Conservation (phyloP, 2,888 invertebrate genomes). For the Amiota mariae region DNA sequence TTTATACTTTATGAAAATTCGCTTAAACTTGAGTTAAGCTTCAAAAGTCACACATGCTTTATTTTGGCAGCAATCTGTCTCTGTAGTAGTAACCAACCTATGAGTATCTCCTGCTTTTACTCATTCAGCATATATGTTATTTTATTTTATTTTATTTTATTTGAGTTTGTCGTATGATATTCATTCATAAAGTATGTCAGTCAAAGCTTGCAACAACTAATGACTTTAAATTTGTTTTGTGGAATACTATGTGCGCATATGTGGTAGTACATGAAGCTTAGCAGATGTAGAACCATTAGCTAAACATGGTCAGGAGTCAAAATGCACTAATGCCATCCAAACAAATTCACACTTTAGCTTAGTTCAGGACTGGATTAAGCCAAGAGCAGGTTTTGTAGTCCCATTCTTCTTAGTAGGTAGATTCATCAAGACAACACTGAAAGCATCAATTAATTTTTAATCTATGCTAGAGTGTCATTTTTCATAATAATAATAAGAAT, state of each 20-base stretch:
- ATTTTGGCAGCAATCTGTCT: neutral
- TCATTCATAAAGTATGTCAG: neutral
- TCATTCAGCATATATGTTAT: neutral
- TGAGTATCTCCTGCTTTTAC: neutral
- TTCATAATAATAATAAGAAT: too few species aligned
- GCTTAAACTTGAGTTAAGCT: neutral
- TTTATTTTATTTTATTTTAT: neutral
- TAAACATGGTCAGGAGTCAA: too few species aligned
- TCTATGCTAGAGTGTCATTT: too few species aligned
- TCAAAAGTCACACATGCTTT: neutral
- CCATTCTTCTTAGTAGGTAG: too few species aligned
- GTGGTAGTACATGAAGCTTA: too few species aligned
- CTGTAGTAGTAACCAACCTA: neutral
- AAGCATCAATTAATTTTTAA: too few species aligned
- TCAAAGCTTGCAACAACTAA: slow-evolving; percentile 11
- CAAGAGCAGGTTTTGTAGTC: too few species aligned
- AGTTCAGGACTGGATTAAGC: too few species aligned
- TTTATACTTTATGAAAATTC: neutral
- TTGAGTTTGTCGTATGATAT: neutral
- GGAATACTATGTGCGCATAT: neutral
- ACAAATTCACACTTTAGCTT: too few species aligned
- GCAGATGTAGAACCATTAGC: too few species aligned
- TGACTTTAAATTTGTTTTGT: slow-evolving; percentile 12
- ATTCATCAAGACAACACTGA: too few species aligned
- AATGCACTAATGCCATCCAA: too few species aligned